Evolutionary conservation across 2,113 vertebrate species (phyloP).

Genomic region (Solea solea): DNA sequence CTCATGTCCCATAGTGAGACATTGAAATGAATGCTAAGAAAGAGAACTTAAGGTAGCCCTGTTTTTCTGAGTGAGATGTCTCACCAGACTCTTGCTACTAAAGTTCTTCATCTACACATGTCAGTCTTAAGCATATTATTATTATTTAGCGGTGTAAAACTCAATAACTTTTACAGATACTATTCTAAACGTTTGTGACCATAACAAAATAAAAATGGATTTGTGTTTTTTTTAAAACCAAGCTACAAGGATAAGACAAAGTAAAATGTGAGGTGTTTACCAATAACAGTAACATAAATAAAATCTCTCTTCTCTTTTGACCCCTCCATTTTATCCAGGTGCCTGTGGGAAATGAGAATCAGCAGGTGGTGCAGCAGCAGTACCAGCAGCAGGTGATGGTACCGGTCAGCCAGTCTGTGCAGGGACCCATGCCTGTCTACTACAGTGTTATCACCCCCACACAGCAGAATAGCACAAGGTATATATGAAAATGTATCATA

Average conservation of each 20-base stretch:
- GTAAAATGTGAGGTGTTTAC: too few species aligned
- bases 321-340: conserved; percentile 80
- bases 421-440: conserved; percentile 94
- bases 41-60: not conserved
- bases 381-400: conserved; percentile 97
- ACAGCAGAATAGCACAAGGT: conserved; percentile 98
- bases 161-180: too few species aligned
- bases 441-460: conserved; percentile 95
- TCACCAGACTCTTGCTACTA: too few species aligned
- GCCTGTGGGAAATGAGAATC: conserved; percentile 91
- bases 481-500: not conserved
- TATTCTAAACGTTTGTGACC: too few species aligned
- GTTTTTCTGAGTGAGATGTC: not conserved
- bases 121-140: too few species aligned
- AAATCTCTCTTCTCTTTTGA: not conserved
- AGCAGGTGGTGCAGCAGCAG: conserved; percentile 94
- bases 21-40: too few species aligned
- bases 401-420: conserved; percentile 93
- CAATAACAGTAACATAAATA: not conserved
- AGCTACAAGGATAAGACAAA: too few species aligned
- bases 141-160: too few species aligned
- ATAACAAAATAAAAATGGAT: too few species aligned
- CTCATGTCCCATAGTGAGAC: too few species aligned
- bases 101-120: too few species aligned
- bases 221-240: too few species aligned